A percentile compares a stretch with the other conserved stretches of the same genome.
Conservation (phyloP, 2,888 invertebrate species). For the Argynnis bischoffii region DNA sequence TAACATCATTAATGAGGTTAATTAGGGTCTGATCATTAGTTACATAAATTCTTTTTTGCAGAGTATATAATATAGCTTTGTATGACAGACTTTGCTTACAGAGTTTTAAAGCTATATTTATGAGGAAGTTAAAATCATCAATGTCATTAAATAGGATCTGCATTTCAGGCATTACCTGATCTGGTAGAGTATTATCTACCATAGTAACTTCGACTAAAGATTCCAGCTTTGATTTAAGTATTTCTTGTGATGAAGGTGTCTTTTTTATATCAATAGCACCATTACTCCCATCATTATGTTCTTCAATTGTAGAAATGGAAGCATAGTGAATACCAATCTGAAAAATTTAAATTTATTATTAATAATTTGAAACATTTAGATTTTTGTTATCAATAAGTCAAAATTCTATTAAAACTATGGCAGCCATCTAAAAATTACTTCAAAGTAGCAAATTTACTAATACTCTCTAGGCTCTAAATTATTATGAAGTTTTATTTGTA, state of each 20-base stretch:
- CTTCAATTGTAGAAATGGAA: constrained; percentile 39
- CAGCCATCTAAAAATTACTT: too few species aligned
- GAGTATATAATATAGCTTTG: constrained; percentile 60
- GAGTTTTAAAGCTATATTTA: constrained; percentile 54
- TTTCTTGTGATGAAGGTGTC: constrained; percentile 57
- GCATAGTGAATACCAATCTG: constrained; percentile 52
- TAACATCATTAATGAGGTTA: constrained; percentile 55
- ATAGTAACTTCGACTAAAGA: constrained; percentile 46
- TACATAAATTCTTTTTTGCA: constrained; percentile 61
- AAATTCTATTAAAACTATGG: too few species aligned
- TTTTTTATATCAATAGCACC: constrained; percentile 37
- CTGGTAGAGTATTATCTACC: constrained; percentile 37
- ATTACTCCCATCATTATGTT: constrained; percentile 27
- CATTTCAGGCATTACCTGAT: constrained; percentile 52
- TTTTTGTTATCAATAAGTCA: too few species aligned
- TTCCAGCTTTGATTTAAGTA: constrained; percentile 57
- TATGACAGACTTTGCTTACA: constrained; percentile 58
- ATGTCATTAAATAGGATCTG: constrained; percentile 62
- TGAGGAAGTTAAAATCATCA: constrained; percentile 57
- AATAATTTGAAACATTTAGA: too few species aligned
- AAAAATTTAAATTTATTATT: constrained; percentile 7
- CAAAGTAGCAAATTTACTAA: too few species aligned
- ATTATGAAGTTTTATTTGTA: not conserved
- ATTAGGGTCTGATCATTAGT: constrained; percentile 49
- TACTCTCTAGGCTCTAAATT: too few species aligned